A percentile compares a stretch with the other conserved stretches of the same genome.
Conservation (phyloP, 2,113 vertebrate species). For the Isichthys henryi region DNA sequence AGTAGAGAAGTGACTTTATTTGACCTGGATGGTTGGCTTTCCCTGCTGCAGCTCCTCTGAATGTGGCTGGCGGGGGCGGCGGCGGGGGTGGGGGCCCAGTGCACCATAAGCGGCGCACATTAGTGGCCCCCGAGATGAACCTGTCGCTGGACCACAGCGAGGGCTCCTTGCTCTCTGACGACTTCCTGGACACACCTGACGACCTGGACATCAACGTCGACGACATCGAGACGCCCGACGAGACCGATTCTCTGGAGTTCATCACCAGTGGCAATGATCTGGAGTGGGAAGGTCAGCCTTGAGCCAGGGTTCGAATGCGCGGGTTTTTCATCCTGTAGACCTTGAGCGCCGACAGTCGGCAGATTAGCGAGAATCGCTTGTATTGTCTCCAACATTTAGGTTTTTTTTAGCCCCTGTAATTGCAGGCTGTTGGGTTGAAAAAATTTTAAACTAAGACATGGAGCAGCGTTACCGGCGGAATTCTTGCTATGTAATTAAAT, state of each 20-base stretch:
- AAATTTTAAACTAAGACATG: background rate
- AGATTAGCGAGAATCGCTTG: background rate
- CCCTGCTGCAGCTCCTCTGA: conserved; percentile 66
- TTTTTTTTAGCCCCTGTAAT: background rate
- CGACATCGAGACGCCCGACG: conserved; percentile 91
- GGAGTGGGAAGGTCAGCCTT: conserved; percentile 92
- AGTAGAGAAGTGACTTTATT: background rate
- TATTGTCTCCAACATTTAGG: background rate
- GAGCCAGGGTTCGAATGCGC: background rate
- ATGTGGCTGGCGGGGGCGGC: conserved; percentile 51
- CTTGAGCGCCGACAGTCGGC: background rate
- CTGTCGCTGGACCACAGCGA: conserved; percentile 95
- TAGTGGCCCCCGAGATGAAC: conserved; percentile 91
- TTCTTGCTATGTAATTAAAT: background rate
- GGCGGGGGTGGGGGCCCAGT: conserved; percentile 44
- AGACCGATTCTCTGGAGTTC: conserved; percentile 92
- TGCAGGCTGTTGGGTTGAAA: background rate
- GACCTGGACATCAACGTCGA: conserved; percentile 96
- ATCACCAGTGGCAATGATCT: conserved; percentile 85
- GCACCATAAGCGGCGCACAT: conserved; percentile 76
- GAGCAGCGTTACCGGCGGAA: background rate
- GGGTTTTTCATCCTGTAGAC: background rate
- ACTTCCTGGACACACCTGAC: conserved; percentile 87
- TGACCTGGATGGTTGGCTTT: background rate
- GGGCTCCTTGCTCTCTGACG: conserved; percentile 86